A percentile compares a stretch with the other conserved stretches of the same genome.
phyloP scores from a whole-genome alignment of 1,140 invertebrate genomes.

The Musca domestica region DNA sequence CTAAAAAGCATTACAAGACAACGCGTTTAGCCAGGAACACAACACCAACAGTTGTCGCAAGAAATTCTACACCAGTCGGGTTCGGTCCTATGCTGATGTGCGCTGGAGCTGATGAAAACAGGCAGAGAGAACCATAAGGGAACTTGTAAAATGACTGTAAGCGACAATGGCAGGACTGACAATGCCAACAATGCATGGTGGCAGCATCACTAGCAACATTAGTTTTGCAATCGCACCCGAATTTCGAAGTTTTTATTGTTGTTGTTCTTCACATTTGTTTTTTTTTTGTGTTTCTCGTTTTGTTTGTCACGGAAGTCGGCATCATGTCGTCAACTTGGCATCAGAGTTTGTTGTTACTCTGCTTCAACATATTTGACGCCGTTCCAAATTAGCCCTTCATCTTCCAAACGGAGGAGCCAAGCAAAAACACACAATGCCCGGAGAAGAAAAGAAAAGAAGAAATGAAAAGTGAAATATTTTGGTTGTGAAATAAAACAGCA shows the following conservation, averaged over 20 bases:
- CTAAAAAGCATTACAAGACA: conserved; percentile 10
- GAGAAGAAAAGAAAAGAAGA: not conserved
- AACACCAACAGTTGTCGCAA: not conserved
- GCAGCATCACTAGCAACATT: not conserved
- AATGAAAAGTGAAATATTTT: conserved; percentile 5
- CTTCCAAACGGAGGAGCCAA: not conserved
- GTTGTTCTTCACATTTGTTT: too few species aligned
- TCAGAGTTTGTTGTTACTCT: conserved; percentile 3
- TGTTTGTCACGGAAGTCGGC: conserved; percentile 12
- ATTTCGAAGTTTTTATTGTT: not conserved
- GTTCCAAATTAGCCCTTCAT: conserved; percentile 27
- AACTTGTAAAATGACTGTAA: too few species aligned
- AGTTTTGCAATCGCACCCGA: not conserved
- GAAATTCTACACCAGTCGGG: not conserved
- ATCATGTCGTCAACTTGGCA: conserved; percentile 15
- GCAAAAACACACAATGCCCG: not conserved
- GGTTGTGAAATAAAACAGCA: not conserved
- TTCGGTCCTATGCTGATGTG: too few species aligned
- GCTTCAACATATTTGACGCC: conserved; percentile 21
- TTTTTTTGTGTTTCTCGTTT: not conserved
- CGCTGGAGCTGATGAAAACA: too few species aligned
- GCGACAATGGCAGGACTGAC: too few species aligned
- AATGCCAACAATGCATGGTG: too few species aligned
- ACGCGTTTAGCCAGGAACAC: too few species aligned
- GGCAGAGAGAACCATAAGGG: too few species aligned